These are phyloP conservation scores for Micrasema longulum DNA, from an alignment of 1,140 invertebrate genomes.

Conservation along the genomic window DNA sequence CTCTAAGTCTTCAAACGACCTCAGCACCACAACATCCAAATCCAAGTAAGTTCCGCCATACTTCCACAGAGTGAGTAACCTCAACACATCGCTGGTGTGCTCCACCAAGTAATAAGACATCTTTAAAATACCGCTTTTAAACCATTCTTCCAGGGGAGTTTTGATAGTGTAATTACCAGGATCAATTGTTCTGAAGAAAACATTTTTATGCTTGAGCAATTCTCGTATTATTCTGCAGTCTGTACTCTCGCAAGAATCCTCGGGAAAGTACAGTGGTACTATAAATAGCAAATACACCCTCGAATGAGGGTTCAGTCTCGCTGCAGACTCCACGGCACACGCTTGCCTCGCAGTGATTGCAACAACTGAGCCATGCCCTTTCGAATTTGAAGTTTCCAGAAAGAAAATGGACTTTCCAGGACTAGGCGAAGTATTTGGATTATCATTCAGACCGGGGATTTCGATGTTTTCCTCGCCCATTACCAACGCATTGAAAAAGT, in stretches of 20 bases:
- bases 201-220: conserved; percentile 62
- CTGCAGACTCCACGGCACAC: conserved; percentile 72
- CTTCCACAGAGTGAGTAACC: conserved; percentile 71
- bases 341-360: conserved; percentile 66
- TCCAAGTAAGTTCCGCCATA: conserved; percentile 76
- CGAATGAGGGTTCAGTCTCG: conserved; percentile 66
- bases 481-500: no score
- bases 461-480: no score
- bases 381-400: conserved; percentile 68
- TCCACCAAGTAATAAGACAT: conserved; percentile 64
- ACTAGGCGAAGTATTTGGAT: no score
- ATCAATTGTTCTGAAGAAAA: conserved; percentile 58
- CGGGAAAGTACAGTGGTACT: conserved; percentile 53
- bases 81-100: conserved; percentile 68
- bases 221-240: conserved; percentile 53
- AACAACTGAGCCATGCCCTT: background rate
- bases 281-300: conserved; percentile 66
- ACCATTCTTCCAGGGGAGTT: conserved; percentile 69
- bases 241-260: background rate
- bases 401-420: conserved; percentile 66
- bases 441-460: no score
- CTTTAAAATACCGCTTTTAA: conserved; percentile 58
- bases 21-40: conserved; percentile 78
- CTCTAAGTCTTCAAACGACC: conserved; percentile 69
- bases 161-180: conserved; percentile 60